Conservation (phyloP, 2,888 invertebrate species). For the Omphaloscelis lunosa region DNA sequence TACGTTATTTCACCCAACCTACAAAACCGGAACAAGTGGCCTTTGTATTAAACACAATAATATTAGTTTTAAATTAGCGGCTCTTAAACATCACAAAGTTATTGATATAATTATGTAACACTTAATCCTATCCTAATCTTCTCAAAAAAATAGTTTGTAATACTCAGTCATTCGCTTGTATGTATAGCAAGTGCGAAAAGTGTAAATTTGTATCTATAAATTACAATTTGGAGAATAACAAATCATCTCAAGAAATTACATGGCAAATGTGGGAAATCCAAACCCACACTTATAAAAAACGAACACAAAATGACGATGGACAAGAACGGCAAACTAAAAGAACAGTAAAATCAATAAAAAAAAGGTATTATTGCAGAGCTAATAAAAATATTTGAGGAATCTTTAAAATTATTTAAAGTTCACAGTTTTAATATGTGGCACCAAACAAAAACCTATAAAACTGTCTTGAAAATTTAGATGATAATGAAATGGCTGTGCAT, state of each 20-base stretch:
- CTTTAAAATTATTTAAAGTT: constrained; percentile 7
- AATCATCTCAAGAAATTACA: constrained; percentile 17
- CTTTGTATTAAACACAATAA: constrained; percentile 7
- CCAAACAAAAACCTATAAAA: constrained; percentile 4
- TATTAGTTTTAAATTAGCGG: constrained; percentile 11
- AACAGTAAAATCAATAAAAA: constrained; percentile 13
- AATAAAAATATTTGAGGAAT: not conserved
- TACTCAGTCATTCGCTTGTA: not conserved
- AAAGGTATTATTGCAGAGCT: not conserved
- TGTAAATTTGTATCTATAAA: not conserved
- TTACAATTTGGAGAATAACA: constrained; percentile 15
- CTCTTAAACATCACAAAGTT: constrained; percentile 20
- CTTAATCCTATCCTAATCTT: too few species aligned
- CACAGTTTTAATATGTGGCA: constrained; percentile 23
- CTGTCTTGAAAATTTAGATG: not conserved
- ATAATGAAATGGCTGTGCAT: constrained; percentile 17
- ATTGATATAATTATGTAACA: constrained; percentile 1
- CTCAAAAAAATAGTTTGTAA: constrained; percentile 11
- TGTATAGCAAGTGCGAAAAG: constrained; percentile 17
- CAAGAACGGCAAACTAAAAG: constrained; percentile 7
- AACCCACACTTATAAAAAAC: not conserved
- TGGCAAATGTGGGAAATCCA: constrained; percentile 23
- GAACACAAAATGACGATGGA: not conserved
- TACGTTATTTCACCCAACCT: not conserved
- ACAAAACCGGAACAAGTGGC: not conserved